Base-by-base conservation (phyloP, 2,888 invertebrate genomes). In the Oasisia sp. region DNA sequence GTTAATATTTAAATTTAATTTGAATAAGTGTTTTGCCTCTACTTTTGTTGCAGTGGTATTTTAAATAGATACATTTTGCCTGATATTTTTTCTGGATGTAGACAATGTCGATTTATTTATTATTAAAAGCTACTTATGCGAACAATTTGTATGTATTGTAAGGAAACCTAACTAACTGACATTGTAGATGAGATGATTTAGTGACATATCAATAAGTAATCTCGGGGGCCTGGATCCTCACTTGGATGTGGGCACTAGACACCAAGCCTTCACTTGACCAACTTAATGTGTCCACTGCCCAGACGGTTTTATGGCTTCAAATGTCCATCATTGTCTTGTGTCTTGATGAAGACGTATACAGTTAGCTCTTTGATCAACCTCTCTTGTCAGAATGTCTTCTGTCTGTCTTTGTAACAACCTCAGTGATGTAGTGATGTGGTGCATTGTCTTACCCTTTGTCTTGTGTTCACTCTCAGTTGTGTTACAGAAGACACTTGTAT, bases 371-470 rank as follows among this genome's bases (percentile, higher is more conserved):
- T 74, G 74, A 74, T 74, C 74, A 74, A 27, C 27, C 74, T 19
- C 74, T 74, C 74, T 2, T 74, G 74, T 74, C n/a, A n/a, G 74
- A 74, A 74, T 74, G 74, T 74, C 74, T 74, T 74, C 74, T 74
- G 74, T 74, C 74, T 74, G 74, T 27, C 74, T n/a, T 74, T n/a
- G 74, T 74, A 74, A 74, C n/a, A 74, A 74, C 74, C 74, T 19
- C 1, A 74, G 74, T 74, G 19, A 74, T n/a, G 74, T 14, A 50
- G 14, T 50, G 50, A 50, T 50, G 50, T 50, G 50, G 50, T 50
- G 50, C 27, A 74, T 74, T 74, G 27, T 74, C 74, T 19, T 74
- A 74, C 74, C 74, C 74, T 27, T 74, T 74, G 19, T 74, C 74
- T 74, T 74, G 27, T 74, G 19, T 74, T 74, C 74, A 74, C 27